Base-by-base conservation (phyloP, 2,888 invertebrate genomes). In the Monopis laevigella region DNA sequence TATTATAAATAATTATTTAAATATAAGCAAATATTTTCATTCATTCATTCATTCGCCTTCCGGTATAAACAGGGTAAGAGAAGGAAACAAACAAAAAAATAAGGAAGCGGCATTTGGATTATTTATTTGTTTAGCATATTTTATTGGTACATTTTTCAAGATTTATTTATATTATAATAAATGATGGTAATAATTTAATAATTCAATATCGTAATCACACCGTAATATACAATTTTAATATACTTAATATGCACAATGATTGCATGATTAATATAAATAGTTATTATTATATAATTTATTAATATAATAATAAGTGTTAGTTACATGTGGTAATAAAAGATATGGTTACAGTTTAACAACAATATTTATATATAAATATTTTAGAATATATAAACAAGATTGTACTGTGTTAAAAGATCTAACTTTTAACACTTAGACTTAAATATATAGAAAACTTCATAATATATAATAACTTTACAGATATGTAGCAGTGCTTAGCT, bases 91-190 rank as follows among this genome's bases (percentile, higher is more conserved):
- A 64, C 71, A 72, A 60, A 65, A 56, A 59, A 73, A 73, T 77
- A 77, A 77, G 75, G 75, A 80, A 80, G 80, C 80, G 75, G 74
- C 72, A 72, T 75, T 77, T 71, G 72, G 78, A 73, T 77, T 65
- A 67, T 80, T 78, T 78, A 80, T 75, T 78, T 70, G n/a, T 64
- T 69, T 66, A 77, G 78, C 78, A 62, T 75, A 75, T 74, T 72
- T 67, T 63, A 71, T 74, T 78, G 80, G 78, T 80, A 80, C 80
- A 80, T 77, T 77, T 66, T 71, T 65, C 72, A 63, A 78, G 68
- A 62, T 71, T 73, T 69, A 64, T 69, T 58, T 58, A 60, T 65
- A 24, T 26, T 26, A 19, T 35, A 27, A 35, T 28, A 21, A 69
- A 59, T 68, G 61, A 64, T 65, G 59, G 63, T 62, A 64, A 67